These are phyloP conservation scores for Diorhabda elongata DNA, from an alignment of 1,140 invertebrate genomes.

Conservation along the genomic window DNA sequence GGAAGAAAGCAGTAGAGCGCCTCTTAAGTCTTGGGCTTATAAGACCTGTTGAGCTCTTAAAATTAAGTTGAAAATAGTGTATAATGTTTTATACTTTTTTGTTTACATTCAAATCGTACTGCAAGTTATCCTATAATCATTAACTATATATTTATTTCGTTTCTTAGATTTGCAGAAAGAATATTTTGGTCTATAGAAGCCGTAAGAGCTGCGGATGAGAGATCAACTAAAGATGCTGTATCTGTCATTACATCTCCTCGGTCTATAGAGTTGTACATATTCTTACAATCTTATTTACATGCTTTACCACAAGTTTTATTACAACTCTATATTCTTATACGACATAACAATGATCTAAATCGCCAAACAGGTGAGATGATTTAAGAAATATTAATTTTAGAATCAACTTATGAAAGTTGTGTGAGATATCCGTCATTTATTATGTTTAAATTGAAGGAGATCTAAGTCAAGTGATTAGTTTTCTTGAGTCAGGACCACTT, in stretches of 20 bases:
- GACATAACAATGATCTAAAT: conserved; percentile 44
- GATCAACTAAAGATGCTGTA: conserved; percentile 57
- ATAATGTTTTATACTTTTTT: not conserved
- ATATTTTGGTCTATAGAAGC: conserved; percentile 70
- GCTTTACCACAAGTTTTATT: conserved; percentile 66
- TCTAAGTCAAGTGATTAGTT: no score
- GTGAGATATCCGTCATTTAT: no score
- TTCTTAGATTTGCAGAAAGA: conserved; percentile 56
- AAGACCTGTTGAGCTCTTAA: no score
- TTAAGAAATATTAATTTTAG: no score
- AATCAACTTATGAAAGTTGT: no score
- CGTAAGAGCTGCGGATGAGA: conserved; percentile 53
- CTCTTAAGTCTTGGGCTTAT: no score
- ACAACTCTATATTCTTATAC: conserved; percentile 56
- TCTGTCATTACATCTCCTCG: conserved; percentile 55
- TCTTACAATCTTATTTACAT: conserved; percentile 71
- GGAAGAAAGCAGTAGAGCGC: no score
- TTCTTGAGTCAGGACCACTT: no score
- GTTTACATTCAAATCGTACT: not conserved
- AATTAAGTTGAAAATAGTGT: no score
- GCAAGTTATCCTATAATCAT: not conserved
- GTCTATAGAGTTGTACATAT: conserved; percentile 65
- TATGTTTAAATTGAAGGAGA: no score
- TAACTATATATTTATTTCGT: conserved; percentile 8
- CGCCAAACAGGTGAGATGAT: conserved; percentile 31